Conservation (phyloP, 1,140 invertebrate genomes). For the Lamellibrachia luymesi region DNA sequence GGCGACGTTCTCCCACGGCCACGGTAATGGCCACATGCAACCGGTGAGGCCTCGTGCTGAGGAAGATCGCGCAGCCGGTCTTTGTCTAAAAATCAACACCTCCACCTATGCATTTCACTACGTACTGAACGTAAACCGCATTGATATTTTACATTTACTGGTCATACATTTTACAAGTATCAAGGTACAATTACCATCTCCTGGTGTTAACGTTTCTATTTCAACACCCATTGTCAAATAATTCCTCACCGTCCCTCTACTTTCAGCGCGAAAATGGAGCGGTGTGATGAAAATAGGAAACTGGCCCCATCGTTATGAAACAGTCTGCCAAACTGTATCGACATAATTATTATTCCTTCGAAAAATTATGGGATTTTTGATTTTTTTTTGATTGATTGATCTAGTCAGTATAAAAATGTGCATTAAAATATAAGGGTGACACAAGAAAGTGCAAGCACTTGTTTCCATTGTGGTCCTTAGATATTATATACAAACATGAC, state of each 20-base stretch:
- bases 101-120: not conserved
- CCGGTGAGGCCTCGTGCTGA: not conserved
- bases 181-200: slow-evolving; percentile 20
- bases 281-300: not conserved
- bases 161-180: not conserved
- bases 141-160: not conserved
- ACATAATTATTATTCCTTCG: not conserved
- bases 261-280: not conserved
- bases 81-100: not conserved
- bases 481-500: no score
- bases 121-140: not conserved
- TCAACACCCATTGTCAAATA: slow-evolving; percentile 22
- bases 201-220: slow-evolving; percentile 21
- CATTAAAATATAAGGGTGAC: no score
- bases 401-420: no score
- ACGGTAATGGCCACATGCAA: no score
- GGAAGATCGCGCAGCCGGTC: not conserved
- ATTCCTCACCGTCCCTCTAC: not conserved
- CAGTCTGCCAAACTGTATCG: not conserved
- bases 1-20: not conserved
- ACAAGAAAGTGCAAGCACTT: no score
- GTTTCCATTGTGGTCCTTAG: no score
- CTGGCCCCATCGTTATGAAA: not conserved
- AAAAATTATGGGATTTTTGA: not conserved
- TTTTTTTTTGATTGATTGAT: no score